phyloP scores from a whole-genome alignment of 2,113 vertebrate genomes.

The Charina bottae region DNA sequence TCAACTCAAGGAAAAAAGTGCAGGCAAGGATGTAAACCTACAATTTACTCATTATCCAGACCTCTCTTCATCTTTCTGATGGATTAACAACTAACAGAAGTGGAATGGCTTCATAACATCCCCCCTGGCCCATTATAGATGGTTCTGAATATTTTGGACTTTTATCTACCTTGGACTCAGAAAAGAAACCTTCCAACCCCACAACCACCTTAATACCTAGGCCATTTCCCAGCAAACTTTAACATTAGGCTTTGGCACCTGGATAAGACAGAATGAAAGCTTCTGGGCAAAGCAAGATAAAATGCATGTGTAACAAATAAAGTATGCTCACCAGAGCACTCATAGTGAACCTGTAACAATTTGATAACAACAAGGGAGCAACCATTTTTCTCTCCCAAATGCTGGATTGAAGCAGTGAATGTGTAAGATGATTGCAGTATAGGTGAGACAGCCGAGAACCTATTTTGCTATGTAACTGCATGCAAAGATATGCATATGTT shows the following conservation, averaged over 20 bases:
- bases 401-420: not conserved
- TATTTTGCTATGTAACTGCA: not conserved
- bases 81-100: not conserved
- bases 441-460: not conserved
- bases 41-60: not conserved
- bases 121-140: not conserved
- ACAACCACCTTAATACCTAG: not conserved
- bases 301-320: slow-evolving; percentile 12
- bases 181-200: not conserved
- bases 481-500: not conserved
- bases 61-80: not conserved
- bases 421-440: not conserved
- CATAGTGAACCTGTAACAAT: slow-evolving; percentile 11
- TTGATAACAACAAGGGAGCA: slow-evolving; percentile 13
- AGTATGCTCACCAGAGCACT: not conserved
- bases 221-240: not conserved
- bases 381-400: not conserved
- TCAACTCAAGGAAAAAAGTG: not conserved
- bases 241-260: not conserved
- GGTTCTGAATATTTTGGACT: not conserved
- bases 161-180: not conserved
- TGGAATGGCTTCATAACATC: not conserved
- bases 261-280: not conserved
- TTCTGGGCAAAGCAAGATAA: slow-evolving; percentile 9
- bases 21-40: not conserved